Evolutionary conservation across 2,888 invertebrate species (phyloP).

Genomic region (Urechis unicinctus): DNA sequence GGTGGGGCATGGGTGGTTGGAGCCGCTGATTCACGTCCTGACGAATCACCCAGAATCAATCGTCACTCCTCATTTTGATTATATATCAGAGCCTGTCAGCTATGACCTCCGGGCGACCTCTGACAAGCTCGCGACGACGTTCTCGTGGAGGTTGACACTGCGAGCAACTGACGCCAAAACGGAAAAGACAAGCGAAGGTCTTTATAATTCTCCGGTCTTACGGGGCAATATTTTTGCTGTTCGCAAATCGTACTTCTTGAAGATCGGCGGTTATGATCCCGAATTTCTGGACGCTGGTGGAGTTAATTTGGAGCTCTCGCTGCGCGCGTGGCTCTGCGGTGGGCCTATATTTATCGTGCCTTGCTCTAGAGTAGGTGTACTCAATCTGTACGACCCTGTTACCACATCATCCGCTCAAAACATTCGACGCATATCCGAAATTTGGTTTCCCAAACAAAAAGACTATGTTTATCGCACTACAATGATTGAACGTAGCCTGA

Average conservation of each 20-base stretch:
- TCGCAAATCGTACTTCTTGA: conserved; percentile 12
- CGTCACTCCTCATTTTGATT: conserved; percentile 21
- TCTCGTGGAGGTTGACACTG: conserved; percentile 19
- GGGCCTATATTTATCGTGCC: conserved; percentile 5
- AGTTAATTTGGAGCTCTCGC: conserved; percentile 20
- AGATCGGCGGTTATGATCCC: conserved; percentile 19
- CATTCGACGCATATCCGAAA: conserved; percentile 13
- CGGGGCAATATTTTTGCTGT: conserved; percentile 21
- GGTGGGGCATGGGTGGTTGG: conserved; percentile 19
- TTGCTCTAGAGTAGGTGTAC: conserved; percentile 23
- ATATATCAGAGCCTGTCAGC: conserved; percentile 20
- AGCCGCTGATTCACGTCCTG: conserved; percentile 16
- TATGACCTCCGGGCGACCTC: conserved; percentile 14
- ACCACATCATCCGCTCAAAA: conserved; percentile 12
- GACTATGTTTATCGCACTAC: conserved; percentile 10
- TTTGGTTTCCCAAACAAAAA: conserved; percentile 18
- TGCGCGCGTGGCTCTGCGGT: conserved; percentile 21
- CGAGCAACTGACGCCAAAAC: conserved; percentile 5
- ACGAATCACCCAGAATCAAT: conserved; percentile 11
- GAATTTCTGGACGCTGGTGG: conserved; percentile 17
- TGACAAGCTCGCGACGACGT: conserved; percentile 8
- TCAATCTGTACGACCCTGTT: conserved; percentile 21
- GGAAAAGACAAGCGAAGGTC: too few relatives aligned
- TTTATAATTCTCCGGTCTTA: conserved; percentile 13
- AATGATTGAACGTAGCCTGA: background rate